phyloP scores from a whole-genome alignment of 2,113 vertebrate genomes.

The Urocynchramus pylzowi region DNA sequence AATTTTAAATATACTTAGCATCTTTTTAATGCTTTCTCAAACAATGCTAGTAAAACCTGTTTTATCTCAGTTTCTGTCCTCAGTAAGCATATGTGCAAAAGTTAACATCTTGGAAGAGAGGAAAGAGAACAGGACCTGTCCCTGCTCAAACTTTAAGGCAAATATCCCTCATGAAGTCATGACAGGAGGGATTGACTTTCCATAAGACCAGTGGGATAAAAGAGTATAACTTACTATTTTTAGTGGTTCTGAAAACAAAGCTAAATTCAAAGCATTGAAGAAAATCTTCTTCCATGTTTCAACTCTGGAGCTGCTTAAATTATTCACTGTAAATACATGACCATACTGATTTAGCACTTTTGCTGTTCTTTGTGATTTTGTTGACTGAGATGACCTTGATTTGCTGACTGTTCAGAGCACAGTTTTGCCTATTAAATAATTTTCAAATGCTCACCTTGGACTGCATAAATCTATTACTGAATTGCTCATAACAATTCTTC shows the following conservation, averaged over 20 bases:
- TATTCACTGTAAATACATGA: slow-evolving; percentile 26
- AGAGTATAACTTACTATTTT: not conserved
- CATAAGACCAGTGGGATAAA: not conserved
- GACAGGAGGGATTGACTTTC: not conserved
- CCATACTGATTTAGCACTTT: not conserved
- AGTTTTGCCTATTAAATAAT: not conserved
- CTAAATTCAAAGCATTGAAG: not conserved
- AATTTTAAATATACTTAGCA: not conserved
- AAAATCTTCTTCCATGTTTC: not conserved
- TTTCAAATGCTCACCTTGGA: not conserved
- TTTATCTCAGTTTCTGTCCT: not conserved
- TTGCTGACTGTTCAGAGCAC: not conserved
- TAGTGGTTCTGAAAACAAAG: not conserved
- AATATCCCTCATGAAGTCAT: not conserved
- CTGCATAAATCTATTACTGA: not conserved
- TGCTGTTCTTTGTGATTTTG: not conserved
- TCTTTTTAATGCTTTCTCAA: not conserved
- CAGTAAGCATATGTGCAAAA: not conserved
- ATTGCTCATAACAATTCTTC: not conserved
- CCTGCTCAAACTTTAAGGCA: not conserved
- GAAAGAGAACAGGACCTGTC: not conserved
- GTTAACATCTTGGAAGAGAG: not conserved
- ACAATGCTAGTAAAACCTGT: not conserved
- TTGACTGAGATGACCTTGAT: not conserved
- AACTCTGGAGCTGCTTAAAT: not conserved